These are phyloP conservation scores for Charadrius vociferus DNA, from an alignment of 2,113 vertebrate genomes.

Conservation along the genomic window DNA sequence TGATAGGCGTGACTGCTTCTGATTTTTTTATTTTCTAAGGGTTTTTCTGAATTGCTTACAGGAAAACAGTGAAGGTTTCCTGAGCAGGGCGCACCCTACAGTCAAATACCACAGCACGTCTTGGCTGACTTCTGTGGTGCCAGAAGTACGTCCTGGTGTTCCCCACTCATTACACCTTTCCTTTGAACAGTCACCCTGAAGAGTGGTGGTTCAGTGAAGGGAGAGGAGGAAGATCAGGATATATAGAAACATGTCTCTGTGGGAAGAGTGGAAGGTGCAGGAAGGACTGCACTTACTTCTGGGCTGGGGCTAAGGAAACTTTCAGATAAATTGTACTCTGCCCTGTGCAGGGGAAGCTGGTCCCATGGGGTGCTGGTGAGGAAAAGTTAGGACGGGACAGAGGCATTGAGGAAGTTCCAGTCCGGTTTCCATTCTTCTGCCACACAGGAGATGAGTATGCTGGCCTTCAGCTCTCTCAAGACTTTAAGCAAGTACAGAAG, in stretches of 20 bases:
- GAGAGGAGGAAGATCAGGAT: not conserved
- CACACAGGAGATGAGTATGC: accelerated
- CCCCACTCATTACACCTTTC: not conserved
- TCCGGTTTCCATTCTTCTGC: not conserved
- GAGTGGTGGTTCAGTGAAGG: not conserved
- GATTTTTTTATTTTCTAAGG: not conserved
- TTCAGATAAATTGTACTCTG: not conserved
- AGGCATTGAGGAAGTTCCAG: not conserved
- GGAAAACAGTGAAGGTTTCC: not conserved
- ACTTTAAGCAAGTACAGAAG: not conserved
- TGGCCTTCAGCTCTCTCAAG: not conserved
- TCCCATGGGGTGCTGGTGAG: not conserved
- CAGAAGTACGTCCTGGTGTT: not conserved
- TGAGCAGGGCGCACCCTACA: not conserved
- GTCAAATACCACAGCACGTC: not conserved
- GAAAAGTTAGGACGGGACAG: not conserved
- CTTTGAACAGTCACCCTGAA: not conserved
- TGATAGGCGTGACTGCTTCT: not conserved
- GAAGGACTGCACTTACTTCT: not conserved
- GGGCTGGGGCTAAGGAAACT: not conserved
- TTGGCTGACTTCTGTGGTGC: not conserved
- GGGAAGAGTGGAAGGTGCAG: not conserved
- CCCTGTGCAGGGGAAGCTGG: not conserved
- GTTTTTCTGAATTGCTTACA: not conserved
- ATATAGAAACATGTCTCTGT: not conserved